These are phyloP conservation scores for Melolontha melolontha DNA, from an alignment of 2,888 invertebrate genomes.

Conservation along the genomic window DNA sequence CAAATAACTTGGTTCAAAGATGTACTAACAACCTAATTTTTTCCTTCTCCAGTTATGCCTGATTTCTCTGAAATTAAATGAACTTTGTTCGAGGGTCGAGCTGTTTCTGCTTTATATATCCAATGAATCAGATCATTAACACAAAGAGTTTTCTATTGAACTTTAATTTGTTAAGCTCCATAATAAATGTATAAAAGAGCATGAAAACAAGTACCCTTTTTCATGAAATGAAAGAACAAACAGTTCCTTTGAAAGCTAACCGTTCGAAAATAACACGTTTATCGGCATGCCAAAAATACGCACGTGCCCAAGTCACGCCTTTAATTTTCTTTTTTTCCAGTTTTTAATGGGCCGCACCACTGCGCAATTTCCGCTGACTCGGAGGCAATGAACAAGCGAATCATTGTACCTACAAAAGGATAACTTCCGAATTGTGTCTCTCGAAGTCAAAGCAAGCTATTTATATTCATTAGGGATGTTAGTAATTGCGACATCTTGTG, in stretches of 20 bases:
- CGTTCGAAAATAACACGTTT: constrained; percentile 24
- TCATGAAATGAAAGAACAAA: background rate
- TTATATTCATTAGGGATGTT: constrained; percentile 25
- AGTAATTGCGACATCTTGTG: constrained; percentile 19
- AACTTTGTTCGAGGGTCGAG: no score
- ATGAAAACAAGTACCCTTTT: background rate
- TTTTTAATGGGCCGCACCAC: constrained; percentile 35
- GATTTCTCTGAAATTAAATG: no score
- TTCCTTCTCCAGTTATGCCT: no score
- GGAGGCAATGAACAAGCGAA: constrained; percentile 18
- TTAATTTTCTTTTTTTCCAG: constrained; percentile 15
- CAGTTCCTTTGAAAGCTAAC: constrained; percentile 10
- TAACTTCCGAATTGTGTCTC: constrained; percentile 33
- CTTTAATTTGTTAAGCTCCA: no score
- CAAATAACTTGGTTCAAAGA: no score
- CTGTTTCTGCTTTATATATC: no score
- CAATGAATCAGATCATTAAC: no score
- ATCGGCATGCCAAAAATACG: constrained; percentile 31
- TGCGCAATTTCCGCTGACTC: constrained; percentile 29
- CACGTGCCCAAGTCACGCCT: constrained; percentile 15
- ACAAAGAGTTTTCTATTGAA: no score
- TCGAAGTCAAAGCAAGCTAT: constrained; percentile 15
- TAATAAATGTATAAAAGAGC: no score
- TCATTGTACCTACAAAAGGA: constrained; percentile 29
- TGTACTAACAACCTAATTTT: no score